Evolutionary conservation across 2,113 vertebrate species (phyloP), one percentile per base, ranked within the genome.

Genomic region (Sceloporus tristichus): DNA sequence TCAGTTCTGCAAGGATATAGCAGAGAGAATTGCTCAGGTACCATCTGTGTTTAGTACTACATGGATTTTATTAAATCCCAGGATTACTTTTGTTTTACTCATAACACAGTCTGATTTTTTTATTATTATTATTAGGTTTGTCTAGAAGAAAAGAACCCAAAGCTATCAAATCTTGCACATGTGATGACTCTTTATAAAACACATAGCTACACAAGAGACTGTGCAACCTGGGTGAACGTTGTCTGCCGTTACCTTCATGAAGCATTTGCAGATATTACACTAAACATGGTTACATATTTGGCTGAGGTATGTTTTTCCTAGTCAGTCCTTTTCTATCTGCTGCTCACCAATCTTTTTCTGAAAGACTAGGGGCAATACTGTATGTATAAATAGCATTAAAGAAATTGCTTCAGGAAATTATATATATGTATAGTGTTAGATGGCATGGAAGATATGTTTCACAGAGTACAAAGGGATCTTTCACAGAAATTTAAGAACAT

Each of bases 181-280:
- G 99, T 99, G 54, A 99, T 99, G 99, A 99, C 98, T 19, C 97
- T 99, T 71, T 99, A 99, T 92, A 99, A 99, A 96, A 99, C 98
- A 0, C 98, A 98, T 40, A 99, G 98, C 87, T 99, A 99, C 91
- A 99, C 99, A 0, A 97, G 99, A 79, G 98, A 99, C 94, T 98
- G 98, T 53, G 97, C 98, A 89, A 99, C 98, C 0, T 99, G 99
- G 99, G 98, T 99, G 87, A 99, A 97, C 0, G 99, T 99, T 87
- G 99, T 99, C 79, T 99, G 99, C 88, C 98, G 99, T n/a, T 99
- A 99, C 93, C 98, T 99, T 74, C 98, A 99, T 18, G 99, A 99
- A 94, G 98, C 99, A 9, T 99, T 99, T 90, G 94, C 98, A 9
- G 98, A 99, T 90, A 97, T 98, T 87, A 99, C 98, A 19, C 96